Conservation (phyloP, 2,113 vertebrate species). For the Pelodiscus sinensis region DNA sequence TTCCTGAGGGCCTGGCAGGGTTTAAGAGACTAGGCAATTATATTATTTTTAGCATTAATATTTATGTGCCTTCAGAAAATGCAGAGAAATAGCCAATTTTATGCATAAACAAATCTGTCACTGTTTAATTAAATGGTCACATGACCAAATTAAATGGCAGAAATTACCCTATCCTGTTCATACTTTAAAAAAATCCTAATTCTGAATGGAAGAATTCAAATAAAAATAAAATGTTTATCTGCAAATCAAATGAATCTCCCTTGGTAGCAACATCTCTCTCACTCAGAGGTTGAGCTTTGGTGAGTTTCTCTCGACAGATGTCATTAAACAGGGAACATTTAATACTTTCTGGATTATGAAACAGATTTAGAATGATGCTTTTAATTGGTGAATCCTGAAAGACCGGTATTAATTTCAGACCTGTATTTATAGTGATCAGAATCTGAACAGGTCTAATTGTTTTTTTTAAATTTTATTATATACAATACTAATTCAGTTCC, state of each 20-base stretch:
- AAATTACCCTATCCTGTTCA: neutral
- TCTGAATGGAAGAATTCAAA: neutral
- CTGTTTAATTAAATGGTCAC: neutral
- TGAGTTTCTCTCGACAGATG: neutral
- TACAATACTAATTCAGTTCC: conserved; percentile 22
- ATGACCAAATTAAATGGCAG: neutral
- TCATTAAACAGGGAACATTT: neutral
- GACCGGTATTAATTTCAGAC: neutral
- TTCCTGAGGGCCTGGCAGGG: neutral
- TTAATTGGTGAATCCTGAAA: conserved; percentile 5
- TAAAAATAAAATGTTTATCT: neutral
- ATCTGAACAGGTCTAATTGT: neutral
- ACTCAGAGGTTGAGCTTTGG: neutral
- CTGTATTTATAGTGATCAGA: conserved; percentile 15
- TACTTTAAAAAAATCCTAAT: neutral
- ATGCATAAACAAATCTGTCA: neutral
- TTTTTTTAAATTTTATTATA: conserved; percentile 1
- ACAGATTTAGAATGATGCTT: neutral
- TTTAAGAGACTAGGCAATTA: neutral
- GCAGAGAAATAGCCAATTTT: neutral
- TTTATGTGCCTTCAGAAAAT: neutral
- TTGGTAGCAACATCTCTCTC: neutral
- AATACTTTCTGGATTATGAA: conserved; percentile 17
- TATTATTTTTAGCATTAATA: neutral
- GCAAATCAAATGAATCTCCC: neutral